Percentiles rank a stretch among this genome's conserved stretches.
Conservation (phyloP, 35 echinoderm and acorn worm species). For the Acanthaster planci region DNA sequence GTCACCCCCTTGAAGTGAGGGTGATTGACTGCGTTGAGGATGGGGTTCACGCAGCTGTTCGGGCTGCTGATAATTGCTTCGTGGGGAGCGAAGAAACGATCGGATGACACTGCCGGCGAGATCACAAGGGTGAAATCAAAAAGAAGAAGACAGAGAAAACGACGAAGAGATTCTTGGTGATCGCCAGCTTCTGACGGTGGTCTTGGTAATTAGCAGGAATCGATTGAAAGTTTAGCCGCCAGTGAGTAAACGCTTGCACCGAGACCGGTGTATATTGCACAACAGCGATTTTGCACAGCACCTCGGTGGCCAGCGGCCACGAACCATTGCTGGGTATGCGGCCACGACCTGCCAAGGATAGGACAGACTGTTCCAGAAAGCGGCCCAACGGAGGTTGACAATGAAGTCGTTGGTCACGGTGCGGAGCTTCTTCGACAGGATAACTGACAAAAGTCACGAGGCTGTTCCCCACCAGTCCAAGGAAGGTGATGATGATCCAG, state of each 20-base stretch:
- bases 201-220: constrained; percentile 49
- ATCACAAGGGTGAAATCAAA: constrained; percentile 51
- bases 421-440: constrained; percentile 50
- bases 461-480: constrained; percentile 41
- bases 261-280: constrained; percentile 49
- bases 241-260: constrained; percentile 65
- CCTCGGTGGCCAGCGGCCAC: constrained; percentile 37
- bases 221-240: constrained; percentile 61
- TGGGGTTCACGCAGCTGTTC: constrained; percentile 65
- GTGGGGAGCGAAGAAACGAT: neutral
- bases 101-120: neutral
- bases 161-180: constrained; percentile 73
- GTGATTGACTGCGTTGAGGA: constrained; percentile 62
- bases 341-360: constrained; percentile 48
- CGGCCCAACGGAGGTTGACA: constrained; percentile 51
- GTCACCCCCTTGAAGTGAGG: constrained; percentile 60
- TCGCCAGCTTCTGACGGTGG: constrained; percentile 38
- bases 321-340: constrained; percentile 36
- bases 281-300: constrained; percentile 37
- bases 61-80: neutral
- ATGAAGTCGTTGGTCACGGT: constrained; percentile 54
- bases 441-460: constrained; percentile 39
- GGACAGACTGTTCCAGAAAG: constrained; percentile 30
- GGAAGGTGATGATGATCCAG: neutral
- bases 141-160: constrained; percentile 57